These are phyloP conservation scores for Lytechinus variegatus DNA, from an alignment of 35 echinoderm and acorn worm genomes.

Conservation along the genomic window DNA sequence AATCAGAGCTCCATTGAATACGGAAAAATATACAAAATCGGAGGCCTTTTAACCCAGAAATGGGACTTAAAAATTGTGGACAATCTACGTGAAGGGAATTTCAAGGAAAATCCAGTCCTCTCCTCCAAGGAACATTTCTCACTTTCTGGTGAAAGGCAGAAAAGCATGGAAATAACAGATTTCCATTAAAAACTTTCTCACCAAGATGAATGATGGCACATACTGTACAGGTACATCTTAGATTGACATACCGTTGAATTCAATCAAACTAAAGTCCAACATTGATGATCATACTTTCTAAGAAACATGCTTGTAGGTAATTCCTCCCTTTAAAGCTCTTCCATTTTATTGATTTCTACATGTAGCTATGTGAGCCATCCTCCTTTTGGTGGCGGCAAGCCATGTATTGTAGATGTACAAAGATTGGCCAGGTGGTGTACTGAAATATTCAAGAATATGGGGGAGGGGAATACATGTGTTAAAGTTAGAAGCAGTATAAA, in stretches of 20 bases:
- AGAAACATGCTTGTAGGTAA: too few relatives aligned
- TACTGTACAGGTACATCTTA: background rate
- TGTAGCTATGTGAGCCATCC: background rate
- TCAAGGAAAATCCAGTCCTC: background rate
- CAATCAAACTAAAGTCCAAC: too few relatives aligned
- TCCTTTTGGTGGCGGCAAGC: too few relatives aligned
- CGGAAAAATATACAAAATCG: background rate
- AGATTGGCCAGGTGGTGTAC: too few relatives aligned
- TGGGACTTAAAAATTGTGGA: background rate
- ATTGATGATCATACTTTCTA: too few relatives aligned
- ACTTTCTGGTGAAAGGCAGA: background rate
- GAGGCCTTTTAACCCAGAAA: conserved; percentile 1
- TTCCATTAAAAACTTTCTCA: background rate
- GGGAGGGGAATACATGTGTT: too few relatives aligned
- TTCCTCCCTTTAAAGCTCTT: too few relatives aligned
- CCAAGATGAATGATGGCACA: background rate
- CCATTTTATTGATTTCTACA: background rate
- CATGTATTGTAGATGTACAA: too few relatives aligned
- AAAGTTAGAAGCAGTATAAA: too few relatives aligned
- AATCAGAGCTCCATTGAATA: too few relatives aligned
- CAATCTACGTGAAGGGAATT: background rate
- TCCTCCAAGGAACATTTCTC: background rate
- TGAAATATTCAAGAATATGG: too few relatives aligned
- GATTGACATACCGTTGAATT: background rate
- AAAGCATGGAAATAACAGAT: background rate